These are phyloP conservation scores for Cryptotis parvus DNA, from an alignment of 2,113 vertebrate genomes.

Conservation along the genomic window DNA sequence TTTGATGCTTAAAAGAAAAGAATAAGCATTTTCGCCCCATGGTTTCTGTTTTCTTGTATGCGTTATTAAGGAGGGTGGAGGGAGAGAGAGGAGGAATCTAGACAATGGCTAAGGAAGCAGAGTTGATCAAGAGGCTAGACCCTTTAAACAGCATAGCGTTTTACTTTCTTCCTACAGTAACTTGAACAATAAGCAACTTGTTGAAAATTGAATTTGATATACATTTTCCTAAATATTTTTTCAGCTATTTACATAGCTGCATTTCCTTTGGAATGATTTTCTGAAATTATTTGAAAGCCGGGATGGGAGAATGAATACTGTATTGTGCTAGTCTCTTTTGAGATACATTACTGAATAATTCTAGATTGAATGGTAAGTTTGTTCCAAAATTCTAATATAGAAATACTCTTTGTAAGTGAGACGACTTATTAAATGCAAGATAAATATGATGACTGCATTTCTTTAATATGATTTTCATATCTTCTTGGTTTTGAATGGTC, in stretches of 20 bases:
- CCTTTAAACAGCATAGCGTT: not conserved
- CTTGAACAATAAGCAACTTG: constrained; percentile 31
- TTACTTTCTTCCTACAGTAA: not conserved
- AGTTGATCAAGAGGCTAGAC: not conserved
- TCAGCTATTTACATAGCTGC: not conserved
- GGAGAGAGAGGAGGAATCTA: not conserved
- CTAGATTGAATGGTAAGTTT: not conserved
- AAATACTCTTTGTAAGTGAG: not conserved
- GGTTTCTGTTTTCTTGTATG: not conserved
- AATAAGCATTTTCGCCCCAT: not conserved
- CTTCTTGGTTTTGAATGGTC: not conserved
- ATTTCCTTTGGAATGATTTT: not conserved
- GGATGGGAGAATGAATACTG: not conserved
- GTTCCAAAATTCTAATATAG: not conserved
- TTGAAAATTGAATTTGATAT: constrained; percentile 46
- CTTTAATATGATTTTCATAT: not conserved
- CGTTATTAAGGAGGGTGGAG: not conserved
- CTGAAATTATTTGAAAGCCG: not conserved
- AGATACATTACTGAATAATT: not conserved
- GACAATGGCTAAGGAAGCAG: not conserved
- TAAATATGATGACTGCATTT: not conserved
- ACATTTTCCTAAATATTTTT: not conserved
- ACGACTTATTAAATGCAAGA: not conserved
- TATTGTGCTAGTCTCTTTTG: not conserved
- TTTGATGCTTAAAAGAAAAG: not conserved